These are phyloP conservation scores for Cosmorhoe ocellata DNA, from an alignment of 2,888 invertebrate species.

Conservation along the genomic window DNA sequence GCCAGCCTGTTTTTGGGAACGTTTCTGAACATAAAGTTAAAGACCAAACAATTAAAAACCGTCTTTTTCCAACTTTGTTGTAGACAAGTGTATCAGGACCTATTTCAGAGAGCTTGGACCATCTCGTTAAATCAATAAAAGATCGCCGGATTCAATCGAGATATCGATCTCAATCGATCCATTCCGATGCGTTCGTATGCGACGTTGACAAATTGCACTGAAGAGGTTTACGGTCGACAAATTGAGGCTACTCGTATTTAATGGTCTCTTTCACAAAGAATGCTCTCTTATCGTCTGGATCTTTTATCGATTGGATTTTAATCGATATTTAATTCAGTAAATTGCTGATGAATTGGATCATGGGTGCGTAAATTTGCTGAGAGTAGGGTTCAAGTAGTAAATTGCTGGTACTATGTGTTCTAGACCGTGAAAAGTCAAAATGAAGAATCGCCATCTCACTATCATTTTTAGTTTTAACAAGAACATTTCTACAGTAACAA, in stretches of 20 bases:
- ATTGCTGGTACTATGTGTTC: no score
- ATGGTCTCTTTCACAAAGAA: constrained; percentile 18
- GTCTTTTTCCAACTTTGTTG: no score
- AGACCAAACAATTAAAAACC: no score
- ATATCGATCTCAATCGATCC: constrained; percentile 71
- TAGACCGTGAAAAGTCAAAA: no score
- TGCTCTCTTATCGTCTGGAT: constrained; percentile 10
- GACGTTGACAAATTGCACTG: constrained; percentile 71
- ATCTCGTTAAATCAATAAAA: constrained; percentile 38
- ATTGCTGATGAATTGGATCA: constrained; percentile 18
- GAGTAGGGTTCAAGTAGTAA: background rate
- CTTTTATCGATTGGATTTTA: constrained; percentile 44
- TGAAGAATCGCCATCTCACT: no score
- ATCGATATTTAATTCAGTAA: constrained; percentile 38
- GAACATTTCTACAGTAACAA: no score
- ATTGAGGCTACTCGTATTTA: constrained; percentile 70
- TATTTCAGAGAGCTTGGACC: no score
- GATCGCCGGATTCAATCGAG: constrained; percentile 62
- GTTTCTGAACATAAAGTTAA: no score
- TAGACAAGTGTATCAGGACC: no score
- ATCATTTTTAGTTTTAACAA: no score
- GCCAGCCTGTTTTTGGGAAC: no score
- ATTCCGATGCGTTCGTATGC: constrained; percentile 59
- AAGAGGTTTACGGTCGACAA: constrained; percentile 68
- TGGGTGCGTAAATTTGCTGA: constrained; percentile 9